Percentiles rank a stretch among this genome's conserved stretches.
Conservation (phyloP, 2,888 invertebrate species). For the Epiblema foenella region DNA sequence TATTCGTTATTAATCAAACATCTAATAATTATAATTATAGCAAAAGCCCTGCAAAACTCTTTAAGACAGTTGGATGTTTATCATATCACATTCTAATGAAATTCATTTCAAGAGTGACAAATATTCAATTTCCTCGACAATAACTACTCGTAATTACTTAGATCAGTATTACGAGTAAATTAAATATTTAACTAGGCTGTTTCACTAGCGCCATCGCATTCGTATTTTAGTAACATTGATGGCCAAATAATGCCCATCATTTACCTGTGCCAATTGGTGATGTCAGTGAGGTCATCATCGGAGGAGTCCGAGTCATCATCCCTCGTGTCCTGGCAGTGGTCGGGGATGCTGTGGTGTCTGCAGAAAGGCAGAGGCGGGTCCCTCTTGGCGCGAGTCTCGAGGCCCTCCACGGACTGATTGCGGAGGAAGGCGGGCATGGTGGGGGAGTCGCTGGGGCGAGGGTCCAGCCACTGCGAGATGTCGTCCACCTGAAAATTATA, state of each 20-base stretch:
- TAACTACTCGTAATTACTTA: too few relatives aligned
- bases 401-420: constrained; percentile 78
- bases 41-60: too few relatives aligned
- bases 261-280: constrained; percentile 56
- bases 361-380: constrained; percentile 60
- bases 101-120: too few relatives aligned
- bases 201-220: too few relatives aligned
- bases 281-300: constrained; percentile 51
- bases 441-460: constrained; percentile 42
- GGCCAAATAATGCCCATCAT: constrained; percentile 32
- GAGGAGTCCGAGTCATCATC: constrained; percentile 39
- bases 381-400: constrained; percentile 64
- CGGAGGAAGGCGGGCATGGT: constrained; percentile 68
- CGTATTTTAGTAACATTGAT: neutral
- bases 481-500: constrained; percentile 70
- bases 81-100: too few relatives aligned
- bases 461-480: constrained; percentile 77
- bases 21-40: too few relatives aligned
- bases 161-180: too few relatives aligned
- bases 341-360: constrained; percentile 69
- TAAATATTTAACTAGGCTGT: too few relatives aligned
- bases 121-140: too few relatives aligned
- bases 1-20: too few relatives aligned
- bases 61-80: too few relatives aligned
- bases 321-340: constrained; percentile 46